These are phyloP conservation scores for Nemotelus pantherinus DNA, from an alignment of 2,888 invertebrate species.

Conservation along the genomic window DNA sequence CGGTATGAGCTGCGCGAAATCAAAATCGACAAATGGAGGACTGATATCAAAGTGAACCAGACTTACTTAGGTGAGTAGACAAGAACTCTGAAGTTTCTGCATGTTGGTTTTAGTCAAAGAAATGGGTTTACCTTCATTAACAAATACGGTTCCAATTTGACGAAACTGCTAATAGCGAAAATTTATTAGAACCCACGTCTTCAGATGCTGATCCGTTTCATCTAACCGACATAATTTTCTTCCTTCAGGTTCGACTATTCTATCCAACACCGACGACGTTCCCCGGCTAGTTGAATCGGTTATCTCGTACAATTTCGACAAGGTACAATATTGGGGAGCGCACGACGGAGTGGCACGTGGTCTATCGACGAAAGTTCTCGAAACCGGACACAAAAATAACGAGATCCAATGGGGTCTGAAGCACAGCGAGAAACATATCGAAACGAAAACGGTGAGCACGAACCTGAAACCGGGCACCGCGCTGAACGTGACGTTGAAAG, in stretches of 20 bases:
- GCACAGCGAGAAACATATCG: conserved; percentile 67
- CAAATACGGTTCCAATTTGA: too few relatives aligned
- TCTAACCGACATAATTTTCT: conserved; percentile 47
- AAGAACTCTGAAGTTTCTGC: too few relatives aligned
- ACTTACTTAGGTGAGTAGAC: conserved; percentile 68
- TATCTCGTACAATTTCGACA: conserved; percentile 76
- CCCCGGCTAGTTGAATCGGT: conserved; percentile 76
- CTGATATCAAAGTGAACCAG: conserved; percentile 67
- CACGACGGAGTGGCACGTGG: conserved; percentile 69
- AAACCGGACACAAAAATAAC: conserved; percentile 59
- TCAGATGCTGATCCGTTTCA: too few relatives aligned
- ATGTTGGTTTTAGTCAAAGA: too few relatives aligned
- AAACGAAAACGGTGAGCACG: conserved; percentile 69
- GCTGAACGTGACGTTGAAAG: conserved; percentile 81
- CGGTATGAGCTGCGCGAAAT: conserved; percentile 78
- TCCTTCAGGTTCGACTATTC: conserved; percentile 58
- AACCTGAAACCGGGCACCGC: conserved; percentile 81
- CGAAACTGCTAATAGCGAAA: too few relatives aligned
- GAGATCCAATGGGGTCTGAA: conserved; percentile 78
- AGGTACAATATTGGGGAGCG: conserved; percentile 82
- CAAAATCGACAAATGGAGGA: conserved; percentile 69
- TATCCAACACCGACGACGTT: conserved; percentile 69
- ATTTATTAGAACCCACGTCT: too few relatives aligned
- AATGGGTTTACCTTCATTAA: too few relatives aligned
- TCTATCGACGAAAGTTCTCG: conserved; percentile 61